Base-by-base conservation (phyloP, 35 echinoderm and acorn worm species). In the Heliocidaris tuberculata region DNA sequence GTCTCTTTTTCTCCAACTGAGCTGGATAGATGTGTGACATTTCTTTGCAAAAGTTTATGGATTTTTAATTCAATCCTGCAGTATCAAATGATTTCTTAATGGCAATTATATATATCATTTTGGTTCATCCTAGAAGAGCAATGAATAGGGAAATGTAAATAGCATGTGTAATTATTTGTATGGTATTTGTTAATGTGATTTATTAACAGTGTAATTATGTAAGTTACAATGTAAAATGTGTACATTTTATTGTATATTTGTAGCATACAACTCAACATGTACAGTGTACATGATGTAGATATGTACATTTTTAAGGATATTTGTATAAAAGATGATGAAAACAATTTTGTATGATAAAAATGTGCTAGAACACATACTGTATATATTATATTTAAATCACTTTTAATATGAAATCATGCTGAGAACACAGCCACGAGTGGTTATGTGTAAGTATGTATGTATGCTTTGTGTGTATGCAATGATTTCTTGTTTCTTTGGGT, bases 161-260 rank as follows among this genome's bases (percentile, higher is more conserved):
- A 78, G 17, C 65, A 27, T 78, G 60, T 70, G 21, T 70, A 70
- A 42, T 70, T 70, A 70, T 19, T 70, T 70, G 65, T 70, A 70
- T 70, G 13, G 24, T 70, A 70, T 70, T 70, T 70, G 17, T 16
- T 70, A 70, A 27, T 70, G 8, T 70, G 60, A 70, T 24, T 70
- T 70, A 70, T 21, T 78, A 78, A 78, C 17, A 7, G 19, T 78
- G 65, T 78, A 78, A 78, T 78, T 78, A 78, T 78, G 59, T 12
- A 7, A 60, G 10, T 9, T 60, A 12, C 19, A 12, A 78, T 70
- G 13, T 70, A 19, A 29, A 78, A 78, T 21, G 2, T 71, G 61
- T 71, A 71, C 24, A 71, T 71, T 78, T 78, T n/a, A 78, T 78
- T 78, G 65, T 78, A 29, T 78, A 78, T 78, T 78, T 78, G 65